Evolutionary conservation across 1,140 invertebrate genomes (phyloP).

Genomic region (Drosophila teissieri): DNA sequence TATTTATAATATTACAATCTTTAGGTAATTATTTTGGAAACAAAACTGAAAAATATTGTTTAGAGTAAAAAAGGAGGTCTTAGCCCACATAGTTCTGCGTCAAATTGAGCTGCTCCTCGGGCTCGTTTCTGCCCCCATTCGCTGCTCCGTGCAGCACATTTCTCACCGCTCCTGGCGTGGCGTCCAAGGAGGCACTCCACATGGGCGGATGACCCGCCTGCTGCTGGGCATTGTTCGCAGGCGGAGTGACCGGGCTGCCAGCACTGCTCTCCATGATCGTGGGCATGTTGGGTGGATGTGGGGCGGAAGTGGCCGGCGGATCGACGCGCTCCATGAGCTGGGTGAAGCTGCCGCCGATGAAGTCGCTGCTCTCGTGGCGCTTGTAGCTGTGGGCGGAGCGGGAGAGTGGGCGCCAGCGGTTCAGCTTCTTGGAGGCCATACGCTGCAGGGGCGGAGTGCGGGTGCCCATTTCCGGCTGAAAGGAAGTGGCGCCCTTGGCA

Average conservation of each 20-base stretch:
- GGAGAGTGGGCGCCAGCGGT: constrained; percentile 77
- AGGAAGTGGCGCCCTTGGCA: constrained; percentile 1
- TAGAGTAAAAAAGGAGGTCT: background rate
- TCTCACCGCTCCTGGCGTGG: constrained; percentile 45
- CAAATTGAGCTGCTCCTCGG: constrained; percentile 75
- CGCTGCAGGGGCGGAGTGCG: constrained; percentile 61
- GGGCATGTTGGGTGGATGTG: constrained; percentile 71
- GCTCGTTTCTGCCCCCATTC: constrained; percentile 3
- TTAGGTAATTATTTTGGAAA: background rate
- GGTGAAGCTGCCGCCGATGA: constrained; percentile 49
- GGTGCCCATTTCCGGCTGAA: constrained; percentile 27
- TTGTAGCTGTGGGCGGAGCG: constrained; percentile 75
- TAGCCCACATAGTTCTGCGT: constrained; percentile 75
- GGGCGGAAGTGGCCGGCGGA: constrained; percentile 27
- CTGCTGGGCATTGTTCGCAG: constrained; percentile 53
- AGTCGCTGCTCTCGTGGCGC: constrained; percentile 29
- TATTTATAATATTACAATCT: background rate
- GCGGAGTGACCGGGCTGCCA: constrained; percentile 41
- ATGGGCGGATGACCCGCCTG: constrained; percentile 27
- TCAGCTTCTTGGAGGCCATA: constrained; percentile 70
- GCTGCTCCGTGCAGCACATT: constrained; percentile 52
- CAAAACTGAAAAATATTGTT: background rate
- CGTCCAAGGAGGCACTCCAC: constrained; percentile 67
- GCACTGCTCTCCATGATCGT: constrained; percentile 79
- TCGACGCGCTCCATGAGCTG: constrained; percentile 62